Percentiles rank a stretch among this genome's conserved stretches.
Conservation (phyloP, 2,888 invertebrate genomes). For the Metallyticus violacea region DNA sequence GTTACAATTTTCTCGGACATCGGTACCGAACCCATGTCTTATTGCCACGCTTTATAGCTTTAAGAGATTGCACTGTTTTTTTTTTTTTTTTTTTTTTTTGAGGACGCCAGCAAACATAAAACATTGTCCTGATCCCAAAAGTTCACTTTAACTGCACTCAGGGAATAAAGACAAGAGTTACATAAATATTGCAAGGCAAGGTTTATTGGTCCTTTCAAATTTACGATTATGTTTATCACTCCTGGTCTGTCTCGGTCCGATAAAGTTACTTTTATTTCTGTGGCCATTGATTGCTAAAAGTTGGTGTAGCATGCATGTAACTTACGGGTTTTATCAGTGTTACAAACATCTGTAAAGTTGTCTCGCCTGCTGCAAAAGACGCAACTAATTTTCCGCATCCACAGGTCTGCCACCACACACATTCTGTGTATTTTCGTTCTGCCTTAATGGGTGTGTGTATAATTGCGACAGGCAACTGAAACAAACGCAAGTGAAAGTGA, state of each 20-base stretch:
- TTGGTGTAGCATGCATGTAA: neutral
- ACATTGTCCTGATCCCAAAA: neutral
- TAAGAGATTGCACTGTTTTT: no score
- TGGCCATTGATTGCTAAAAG: neutral
- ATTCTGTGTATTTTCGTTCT: neutral
- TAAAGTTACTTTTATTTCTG: neutral
- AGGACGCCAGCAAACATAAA: neutral
- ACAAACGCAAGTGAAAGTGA: neutral
- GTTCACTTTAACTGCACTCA: neutral
- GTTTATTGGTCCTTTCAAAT: neutral
- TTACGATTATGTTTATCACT: neutral
- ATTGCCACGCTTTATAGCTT: no score
- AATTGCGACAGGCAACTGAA: neutral
- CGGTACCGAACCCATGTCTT: no score
- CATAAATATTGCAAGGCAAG: neutral
- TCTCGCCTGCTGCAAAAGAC: neutral
- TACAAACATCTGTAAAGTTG: no score
- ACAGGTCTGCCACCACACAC: neutral
- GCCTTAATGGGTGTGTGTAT: neutral
- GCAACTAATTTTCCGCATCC: neutral
- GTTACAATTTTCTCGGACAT: no score
- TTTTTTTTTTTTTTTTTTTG: no score
- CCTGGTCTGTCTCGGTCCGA: neutral
- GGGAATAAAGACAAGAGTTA: neutral
- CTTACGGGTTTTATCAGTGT: neutral